phyloP scores from a whole-genome alignment of 2,113 vertebrate species.

The Phocoena phocoena region DNA sequence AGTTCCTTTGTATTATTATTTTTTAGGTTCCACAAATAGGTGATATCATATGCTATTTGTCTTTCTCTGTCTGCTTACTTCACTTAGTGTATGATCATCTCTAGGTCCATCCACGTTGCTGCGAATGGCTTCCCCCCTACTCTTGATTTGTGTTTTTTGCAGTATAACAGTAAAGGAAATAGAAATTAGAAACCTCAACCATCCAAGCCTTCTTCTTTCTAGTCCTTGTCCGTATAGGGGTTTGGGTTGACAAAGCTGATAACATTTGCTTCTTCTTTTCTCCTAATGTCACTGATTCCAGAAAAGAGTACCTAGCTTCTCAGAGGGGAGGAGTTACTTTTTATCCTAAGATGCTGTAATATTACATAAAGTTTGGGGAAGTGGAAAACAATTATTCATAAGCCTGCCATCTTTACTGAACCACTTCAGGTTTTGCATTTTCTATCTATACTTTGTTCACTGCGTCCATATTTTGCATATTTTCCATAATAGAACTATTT shows the following conservation, averaged over 20 bases:
- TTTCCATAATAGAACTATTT: slow-evolving; percentile 37
- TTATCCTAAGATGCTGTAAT: neutral
- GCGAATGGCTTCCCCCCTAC: neutral
- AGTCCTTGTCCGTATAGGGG: neutral
- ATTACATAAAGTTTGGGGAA: neutral
- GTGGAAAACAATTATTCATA: neutral
- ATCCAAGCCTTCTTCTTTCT: neutral
- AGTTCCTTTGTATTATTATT: neutral
- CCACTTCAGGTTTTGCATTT: neutral
- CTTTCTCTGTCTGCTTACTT: neutral
- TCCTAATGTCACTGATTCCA: neutral
- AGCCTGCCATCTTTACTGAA: neutral
- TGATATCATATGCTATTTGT: fast-evolving
- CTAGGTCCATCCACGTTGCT: neutral
- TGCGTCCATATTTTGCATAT: neutral
- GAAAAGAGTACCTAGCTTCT: neutral
- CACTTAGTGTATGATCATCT: neutral
- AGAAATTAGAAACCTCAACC: neutral
- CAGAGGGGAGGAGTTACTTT: neutral
- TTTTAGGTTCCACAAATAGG: neutral
- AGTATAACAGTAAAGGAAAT: neutral
- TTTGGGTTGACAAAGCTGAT: neutral
- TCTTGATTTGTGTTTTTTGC: neutral
- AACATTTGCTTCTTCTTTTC: neutral
- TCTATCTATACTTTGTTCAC: neutral